Evolutionary conservation across 2,113 vertebrate genomes (phyloP), one percentile per base, ranked within the genome.

Genomic region (Coryphaenoides rupestris): DNA sequence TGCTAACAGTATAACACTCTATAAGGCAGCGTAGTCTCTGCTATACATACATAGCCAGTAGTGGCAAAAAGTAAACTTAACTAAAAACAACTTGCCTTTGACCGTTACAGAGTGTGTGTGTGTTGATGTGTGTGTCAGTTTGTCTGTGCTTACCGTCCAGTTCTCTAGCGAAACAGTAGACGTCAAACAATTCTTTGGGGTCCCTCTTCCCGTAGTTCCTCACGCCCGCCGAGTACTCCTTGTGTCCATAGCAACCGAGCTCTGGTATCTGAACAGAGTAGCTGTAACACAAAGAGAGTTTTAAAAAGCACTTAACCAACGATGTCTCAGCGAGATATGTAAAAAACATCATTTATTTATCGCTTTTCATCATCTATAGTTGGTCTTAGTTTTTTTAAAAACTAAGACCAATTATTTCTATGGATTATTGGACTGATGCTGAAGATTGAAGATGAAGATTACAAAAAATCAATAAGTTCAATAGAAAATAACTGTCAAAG

Each of bases 161-260:
- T 75, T 94, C 90, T 21, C 77, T 85, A 60, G 93, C 89, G 62
- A 94, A 96, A 89, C 96, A 99, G 68, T 98, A 99, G 6, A 95
- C 96, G 2, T 99, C 96, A 57, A 96, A 98, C 64, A 82, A 82
- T 68, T 99, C 96, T 0, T 72, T 72, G 0, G 92, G 90, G 65
- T 95, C 92, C 21, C 93, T 89, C 63, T 79, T 87, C 19, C 96
- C 95, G 33, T 98, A 97, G 81, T 92, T 98, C 80, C 95, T 93
- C 66, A 99, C 93, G 0, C 95, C 95, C 7, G 92, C 91, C 4
- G 89, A 90, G 80, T 92, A 92, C 82, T 94, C 92, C 64, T 91
- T 89, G 83, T 98, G 95, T 17, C 95, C 96, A 33, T 95, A 94
- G 88, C 96, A 99, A 82, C 95, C 95, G 0, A 95, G 93, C 54